phyloP scores from a whole-genome alignment of 2,113 vertebrate species.

The Ploceus nigricollis region DNA sequence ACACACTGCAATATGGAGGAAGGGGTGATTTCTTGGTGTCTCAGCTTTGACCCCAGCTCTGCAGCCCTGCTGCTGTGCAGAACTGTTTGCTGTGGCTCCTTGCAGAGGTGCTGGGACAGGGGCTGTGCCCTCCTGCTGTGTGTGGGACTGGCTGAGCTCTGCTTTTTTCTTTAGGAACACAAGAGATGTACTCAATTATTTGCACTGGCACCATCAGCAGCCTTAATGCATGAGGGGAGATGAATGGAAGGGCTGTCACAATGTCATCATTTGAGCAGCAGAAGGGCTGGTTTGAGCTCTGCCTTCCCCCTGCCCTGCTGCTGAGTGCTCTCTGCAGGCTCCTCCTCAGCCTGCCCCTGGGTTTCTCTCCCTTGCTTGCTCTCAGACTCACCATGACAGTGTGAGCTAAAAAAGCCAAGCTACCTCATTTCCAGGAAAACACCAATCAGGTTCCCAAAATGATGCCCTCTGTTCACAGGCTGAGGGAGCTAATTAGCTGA shows the following conservation, averaged over 20 bases:
- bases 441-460: not conserved
- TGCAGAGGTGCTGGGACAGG: not conserved
- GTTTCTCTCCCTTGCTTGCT: not conserved
- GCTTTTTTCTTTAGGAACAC: not conserved
- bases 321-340: not conserved
- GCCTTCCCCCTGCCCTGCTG: not conserved
- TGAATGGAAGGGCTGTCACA: too few relatives aligned
- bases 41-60: not conserved
- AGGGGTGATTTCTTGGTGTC: not conserved
- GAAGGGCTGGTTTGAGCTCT: not conserved
- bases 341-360: not conserved
- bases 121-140: not conserved
- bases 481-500: not conserved
- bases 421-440: not conserved
- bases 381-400: not conserved
- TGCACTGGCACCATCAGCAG: not conserved
- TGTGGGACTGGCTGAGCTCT: not conserved
- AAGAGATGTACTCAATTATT: not conserved
- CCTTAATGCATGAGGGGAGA: not conserved
- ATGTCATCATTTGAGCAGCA: not conserved
- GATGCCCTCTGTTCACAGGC: not conserved
- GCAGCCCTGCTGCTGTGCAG: not conserved
- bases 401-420: not conserved
- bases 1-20: not conserved
- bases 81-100: not conserved